Evolutionary conservation across 2,888 invertebrate genomes (phyloP).

Genomic region (Cryptocephalus primarius): DNA sequence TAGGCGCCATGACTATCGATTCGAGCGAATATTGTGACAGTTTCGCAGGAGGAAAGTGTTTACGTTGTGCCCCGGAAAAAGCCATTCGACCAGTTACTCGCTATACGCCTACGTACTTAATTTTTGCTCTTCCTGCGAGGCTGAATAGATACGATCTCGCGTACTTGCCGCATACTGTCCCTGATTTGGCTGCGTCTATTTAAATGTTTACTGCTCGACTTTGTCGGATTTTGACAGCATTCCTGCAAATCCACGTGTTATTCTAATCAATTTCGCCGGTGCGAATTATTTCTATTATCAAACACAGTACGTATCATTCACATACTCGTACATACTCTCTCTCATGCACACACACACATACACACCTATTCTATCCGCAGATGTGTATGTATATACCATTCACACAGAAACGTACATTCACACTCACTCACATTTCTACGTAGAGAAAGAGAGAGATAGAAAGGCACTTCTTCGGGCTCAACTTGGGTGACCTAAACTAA

Average conservation of each 20-base stretch:
- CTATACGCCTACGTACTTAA: too few species aligned
- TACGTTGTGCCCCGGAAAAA: conserved; percentile 7
- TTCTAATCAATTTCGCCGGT: neutral
- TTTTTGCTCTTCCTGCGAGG: too few species aligned
- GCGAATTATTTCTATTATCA: too few species aligned
- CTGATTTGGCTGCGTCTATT: conserved; percentile 32
- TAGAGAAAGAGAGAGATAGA: too few species aligned
- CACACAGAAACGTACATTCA: too few species aligned
- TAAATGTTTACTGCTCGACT: conserved; percentile 26
- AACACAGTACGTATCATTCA: too few species aligned
- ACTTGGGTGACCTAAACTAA: conserved; percentile 9
- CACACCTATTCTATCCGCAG: too few species aligned
- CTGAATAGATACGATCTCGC: neutral
- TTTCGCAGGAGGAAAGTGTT: conserved; percentile 18
- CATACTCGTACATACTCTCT: too few species aligned
- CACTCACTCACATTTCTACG: too few species aligned
- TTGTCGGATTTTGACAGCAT: conserved; percentile 2
- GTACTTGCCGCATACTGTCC: conserved; percentile 21
- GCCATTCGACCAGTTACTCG: neutral
- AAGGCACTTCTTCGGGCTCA: too few species aligned
- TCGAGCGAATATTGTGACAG: conserved; percentile 32
- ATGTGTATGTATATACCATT: too few species aligned
- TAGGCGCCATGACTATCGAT: conserved; percentile 45
- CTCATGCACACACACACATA: too few species aligned
- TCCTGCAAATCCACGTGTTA: conserved; percentile 1